phyloP scores from a whole-genome alignment of 1,140 invertebrate genomes.

The Limonius californicus region DNA sequence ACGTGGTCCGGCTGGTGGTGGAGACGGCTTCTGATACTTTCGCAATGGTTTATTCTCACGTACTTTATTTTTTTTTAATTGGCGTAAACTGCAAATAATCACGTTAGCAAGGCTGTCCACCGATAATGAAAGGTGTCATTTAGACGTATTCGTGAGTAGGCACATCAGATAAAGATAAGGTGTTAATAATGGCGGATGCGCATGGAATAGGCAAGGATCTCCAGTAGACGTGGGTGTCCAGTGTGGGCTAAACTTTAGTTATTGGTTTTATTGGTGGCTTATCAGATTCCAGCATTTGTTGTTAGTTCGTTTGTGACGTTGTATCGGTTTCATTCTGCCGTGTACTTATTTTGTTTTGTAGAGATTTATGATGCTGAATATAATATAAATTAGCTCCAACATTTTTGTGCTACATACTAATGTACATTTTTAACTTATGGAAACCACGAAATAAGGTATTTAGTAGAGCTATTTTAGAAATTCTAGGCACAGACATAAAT shows the following conservation, averaged over 20 bases:
- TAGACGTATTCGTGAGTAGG: constrained; percentile 9
- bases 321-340: not conserved
- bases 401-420: too few relatives aligned
- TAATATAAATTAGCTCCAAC: constrained; percentile 5
- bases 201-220: constrained; percentile 5
- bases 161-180: constrained; percentile 16
- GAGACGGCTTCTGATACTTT: too few relatives aligned
- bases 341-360: not conserved
- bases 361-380: not conserved
- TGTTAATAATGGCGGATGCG: constrained; percentile 17
- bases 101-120: not conserved
- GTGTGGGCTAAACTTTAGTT: constrained; percentile 15
- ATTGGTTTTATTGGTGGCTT: constrained; percentile 16
- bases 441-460: too few relatives aligned
- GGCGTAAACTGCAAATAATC: not conserved
- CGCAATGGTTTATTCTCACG: too few relatives aligned
- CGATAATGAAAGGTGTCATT: constrained; percentile 10
- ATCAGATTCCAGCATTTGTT: constrained; percentile 15
- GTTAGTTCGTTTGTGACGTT: constrained; percentile 7
- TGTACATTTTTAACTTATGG: too few relatives aligned
- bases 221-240: not conserved
- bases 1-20: too few relatives aligned
- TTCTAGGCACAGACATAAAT: too few relatives aligned
- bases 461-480: too few relatives aligned
- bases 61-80: not conserved